Conservation (phyloP, 2,888 invertebrate genomes). For the Crocallis elinguaria region DNA sequence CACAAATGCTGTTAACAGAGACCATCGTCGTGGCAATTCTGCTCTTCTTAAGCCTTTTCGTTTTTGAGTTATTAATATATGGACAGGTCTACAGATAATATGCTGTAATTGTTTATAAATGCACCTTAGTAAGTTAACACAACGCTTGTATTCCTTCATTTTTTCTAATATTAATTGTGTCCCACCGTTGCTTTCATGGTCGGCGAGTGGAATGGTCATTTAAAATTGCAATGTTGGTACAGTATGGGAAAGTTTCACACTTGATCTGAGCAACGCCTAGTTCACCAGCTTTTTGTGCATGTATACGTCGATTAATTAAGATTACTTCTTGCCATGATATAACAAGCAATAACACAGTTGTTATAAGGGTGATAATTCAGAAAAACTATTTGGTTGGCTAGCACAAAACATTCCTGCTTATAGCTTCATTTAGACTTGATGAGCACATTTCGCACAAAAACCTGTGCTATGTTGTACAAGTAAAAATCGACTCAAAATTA, state of each 20-base stretch:
- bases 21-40: too few species aligned
- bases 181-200: constrained; percentile 12
- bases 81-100: too few species aligned
- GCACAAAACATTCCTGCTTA: constrained; percentile 35
- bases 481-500: too few species aligned
- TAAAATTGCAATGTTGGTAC: constrained; percentile 21
- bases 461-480: too few species aligned
- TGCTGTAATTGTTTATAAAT: too few species aligned
- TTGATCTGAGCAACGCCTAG: constrained; percentile 12
- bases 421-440: constrained; percentile 33
- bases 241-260: constrained; percentile 31
- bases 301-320: constrained; percentile 18
- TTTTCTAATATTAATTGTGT: constrained; percentile 5
- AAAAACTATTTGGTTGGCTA: neutral
- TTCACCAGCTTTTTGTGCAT: constrained; percentile 20
- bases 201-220: constrained; percentile 16
- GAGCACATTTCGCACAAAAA: constrained; percentile 41
- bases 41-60: too few species aligned
- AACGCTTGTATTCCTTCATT: neutral
- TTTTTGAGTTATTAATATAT: too few species aligned
- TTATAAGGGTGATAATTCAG: constrained; percentile 23
- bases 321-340: constrained; percentile 14
- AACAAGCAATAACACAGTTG: constrained; percentile 21
- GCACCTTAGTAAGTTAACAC: too few species aligned
- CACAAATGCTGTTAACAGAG: too few species aligned